These are phyloP conservation scores for Nymphalis io DNA, from an alignment of 1,140 invertebrate species.

Conservation along the genomic window DNA sequence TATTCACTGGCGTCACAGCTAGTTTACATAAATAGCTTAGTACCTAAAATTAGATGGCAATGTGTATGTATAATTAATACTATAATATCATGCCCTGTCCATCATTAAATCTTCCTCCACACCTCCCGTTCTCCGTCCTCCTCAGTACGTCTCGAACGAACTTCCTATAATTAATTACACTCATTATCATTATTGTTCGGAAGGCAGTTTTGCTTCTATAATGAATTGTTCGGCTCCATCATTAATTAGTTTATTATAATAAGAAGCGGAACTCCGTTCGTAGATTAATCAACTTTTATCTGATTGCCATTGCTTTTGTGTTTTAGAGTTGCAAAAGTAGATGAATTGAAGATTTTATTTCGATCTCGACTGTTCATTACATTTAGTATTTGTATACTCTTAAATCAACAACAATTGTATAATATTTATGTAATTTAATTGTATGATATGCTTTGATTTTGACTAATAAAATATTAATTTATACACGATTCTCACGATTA, in stretches of 20 bases:
- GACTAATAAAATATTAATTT: too few species aligned
- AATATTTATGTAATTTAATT: too few species aligned
- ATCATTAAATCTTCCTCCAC: not conserved
- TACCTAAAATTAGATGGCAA: too few species aligned
- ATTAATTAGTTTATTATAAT: constrained; percentile 81
- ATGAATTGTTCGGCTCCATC: constrained; percentile 78
- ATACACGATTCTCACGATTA: too few species aligned
- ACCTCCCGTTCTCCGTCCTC: constrained; percentile 42
- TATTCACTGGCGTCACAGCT: too few species aligned
- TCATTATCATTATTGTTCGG: constrained; percentile 81
- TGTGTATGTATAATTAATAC: too few species aligned
- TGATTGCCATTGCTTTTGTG: constrained; percentile 67
- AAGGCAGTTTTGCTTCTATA: constrained; percentile 80
- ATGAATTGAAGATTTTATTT: constrained; percentile 31
- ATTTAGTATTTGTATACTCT: not conserved
- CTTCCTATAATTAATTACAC: constrained; percentile 81
- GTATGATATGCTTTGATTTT: too few species aligned
- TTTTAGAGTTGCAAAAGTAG: constrained; percentile 40
- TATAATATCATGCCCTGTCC: not conserved
- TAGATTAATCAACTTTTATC: constrained; percentile 79
- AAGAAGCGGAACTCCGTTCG: constrained; percentile 72
- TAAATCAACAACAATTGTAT: not conserved
- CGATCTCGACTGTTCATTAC: constrained; percentile 21
- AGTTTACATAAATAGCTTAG: not conserved
- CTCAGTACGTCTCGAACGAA: constrained; percentile 76